phyloP scores from a whole-genome alignment of 2,113 vertebrate genomes.

The Amblyopsis rosae region DNA sequence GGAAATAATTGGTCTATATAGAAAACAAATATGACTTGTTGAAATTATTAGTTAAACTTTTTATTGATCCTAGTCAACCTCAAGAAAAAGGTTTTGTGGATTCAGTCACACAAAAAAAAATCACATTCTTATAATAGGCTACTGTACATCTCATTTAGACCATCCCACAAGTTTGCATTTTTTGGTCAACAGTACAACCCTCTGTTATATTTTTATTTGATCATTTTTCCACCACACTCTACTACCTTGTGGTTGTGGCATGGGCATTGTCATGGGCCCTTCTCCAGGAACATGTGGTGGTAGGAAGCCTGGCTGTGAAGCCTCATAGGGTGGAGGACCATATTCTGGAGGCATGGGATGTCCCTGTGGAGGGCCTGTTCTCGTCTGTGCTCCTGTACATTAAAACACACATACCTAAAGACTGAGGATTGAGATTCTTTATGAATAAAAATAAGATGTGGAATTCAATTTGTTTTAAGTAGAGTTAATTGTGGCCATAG shows the following conservation, averaged over 20 bases:
- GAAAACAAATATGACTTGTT: no score
- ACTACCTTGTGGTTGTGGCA: slow-evolving; percentile 79
- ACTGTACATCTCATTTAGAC: no score
- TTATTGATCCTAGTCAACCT: no score
- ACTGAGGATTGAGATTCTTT: not conserved
- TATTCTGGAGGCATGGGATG: slow-evolving; percentile 85
- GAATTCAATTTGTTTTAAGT: no score
- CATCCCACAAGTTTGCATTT: no score
- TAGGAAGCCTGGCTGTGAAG: slow-evolving; percentile 81
- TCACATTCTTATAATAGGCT: no score
- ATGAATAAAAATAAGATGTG: not conserved
- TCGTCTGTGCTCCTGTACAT: slow-evolving; percentile 69
- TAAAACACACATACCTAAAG: slow-evolving; percentile 6
- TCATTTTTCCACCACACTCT: not conserved
- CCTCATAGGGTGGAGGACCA: slow-evolving; percentile 92
- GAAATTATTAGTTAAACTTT: no score
- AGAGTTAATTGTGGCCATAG: no score
- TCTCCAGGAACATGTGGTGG: slow-evolving; percentile 87
- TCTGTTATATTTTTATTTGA: no score
- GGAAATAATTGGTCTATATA: not conserved
- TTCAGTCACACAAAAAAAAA: no score
- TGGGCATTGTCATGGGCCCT: slow-evolving; percentile 73
- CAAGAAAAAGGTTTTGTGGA: no score
- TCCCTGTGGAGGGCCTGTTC: slow-evolving; percentile 79
- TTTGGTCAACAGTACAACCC: no score